These are phyloP conservation scores for Trichogramma dendrolimi DNA, from an alignment of 2,888 invertebrate genomes.

Conservation along the genomic window DNA sequence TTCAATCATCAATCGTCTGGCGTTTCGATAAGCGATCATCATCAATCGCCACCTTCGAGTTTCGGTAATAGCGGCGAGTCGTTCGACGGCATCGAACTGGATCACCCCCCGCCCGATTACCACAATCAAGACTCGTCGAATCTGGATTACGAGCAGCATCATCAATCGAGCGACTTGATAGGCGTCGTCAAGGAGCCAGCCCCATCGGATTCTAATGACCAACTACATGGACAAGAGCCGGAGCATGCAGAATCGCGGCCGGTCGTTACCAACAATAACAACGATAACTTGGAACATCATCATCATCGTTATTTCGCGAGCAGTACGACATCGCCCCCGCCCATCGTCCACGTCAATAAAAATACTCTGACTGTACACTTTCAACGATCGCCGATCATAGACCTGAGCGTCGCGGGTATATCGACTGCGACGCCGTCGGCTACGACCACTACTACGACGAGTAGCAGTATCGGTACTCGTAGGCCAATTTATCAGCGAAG, in stretches of 20 bases:
- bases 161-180: conserved; percentile 14
- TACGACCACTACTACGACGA: neutral
- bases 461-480: neutral
- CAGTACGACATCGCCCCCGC: neutral
- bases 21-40: neutral
- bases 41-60: neutral
- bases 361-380: conserved; percentile 51
- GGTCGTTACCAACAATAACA: neutral
- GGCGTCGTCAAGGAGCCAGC: conserved; percentile 5
- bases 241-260: conserved; percentile 25
- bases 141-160: conserved; percentile 15
- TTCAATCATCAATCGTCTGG: neutral
- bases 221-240: neutral
- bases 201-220: neutral
- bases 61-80: neutral
- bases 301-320: neutral
- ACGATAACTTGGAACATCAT: neutral
- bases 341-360: neutral
- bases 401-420: conserved; percentile 51
- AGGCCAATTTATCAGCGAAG: neutral
- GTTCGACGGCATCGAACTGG: neutral
- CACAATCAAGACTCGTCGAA: neutral
- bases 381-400: conserved; percentile 67
- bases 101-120: neutral
- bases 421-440: conserved; percentile 1